Conservation (phyloP, 37 sponge, comb jelly and placozoan genomes). For the Halichondria panicea region DNA sequence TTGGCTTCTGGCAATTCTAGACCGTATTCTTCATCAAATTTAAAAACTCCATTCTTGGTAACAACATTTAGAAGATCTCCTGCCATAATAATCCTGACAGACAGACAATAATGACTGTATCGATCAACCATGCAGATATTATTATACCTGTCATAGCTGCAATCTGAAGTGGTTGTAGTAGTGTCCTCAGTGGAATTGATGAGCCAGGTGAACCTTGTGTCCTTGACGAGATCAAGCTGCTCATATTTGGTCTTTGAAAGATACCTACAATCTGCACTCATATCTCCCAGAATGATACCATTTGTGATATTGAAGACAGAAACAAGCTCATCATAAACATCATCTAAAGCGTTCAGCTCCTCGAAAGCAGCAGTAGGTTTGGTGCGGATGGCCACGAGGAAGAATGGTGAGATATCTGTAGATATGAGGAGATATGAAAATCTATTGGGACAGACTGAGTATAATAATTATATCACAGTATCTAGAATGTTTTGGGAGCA, state of each 20-base stretch:
- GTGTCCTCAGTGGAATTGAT: slow-evolving; percentile 64
- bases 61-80: no score
- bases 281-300: slow-evolving; percentile 84
- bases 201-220: slow-evolving; percentile 78
- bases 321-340: slow-evolving; percentile 59
- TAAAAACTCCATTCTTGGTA: no score
- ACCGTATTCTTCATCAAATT: no score
- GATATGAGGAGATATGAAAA: no score
- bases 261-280: slow-evolving; percentile 94
- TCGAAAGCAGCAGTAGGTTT: slow-evolving; percentile 77
- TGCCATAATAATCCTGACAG: no score
- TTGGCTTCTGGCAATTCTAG: no score
- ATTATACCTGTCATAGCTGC: slow-evolving; percentile 87
- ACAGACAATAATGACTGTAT: not conserved
- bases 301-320: slow-evolving; percentile 10
- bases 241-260: slow-evolving; percentile 44
- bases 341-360: slow-evolving; percentile 74
- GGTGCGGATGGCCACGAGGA: slow-evolving; percentile 73
- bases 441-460: no score
- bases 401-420: slow-evolving; percentile 63
- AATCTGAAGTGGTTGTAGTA: slow-evolving; percentile 60
- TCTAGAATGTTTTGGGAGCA: no score
- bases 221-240: slow-evolving; percentile 51
- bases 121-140: not conserved
- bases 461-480: no score